Evolutionary conservation across 2,113 vertebrate species (phyloP), one percentile per base, ranked within the genome.

Genomic region (Bubo bubo): DNA sequence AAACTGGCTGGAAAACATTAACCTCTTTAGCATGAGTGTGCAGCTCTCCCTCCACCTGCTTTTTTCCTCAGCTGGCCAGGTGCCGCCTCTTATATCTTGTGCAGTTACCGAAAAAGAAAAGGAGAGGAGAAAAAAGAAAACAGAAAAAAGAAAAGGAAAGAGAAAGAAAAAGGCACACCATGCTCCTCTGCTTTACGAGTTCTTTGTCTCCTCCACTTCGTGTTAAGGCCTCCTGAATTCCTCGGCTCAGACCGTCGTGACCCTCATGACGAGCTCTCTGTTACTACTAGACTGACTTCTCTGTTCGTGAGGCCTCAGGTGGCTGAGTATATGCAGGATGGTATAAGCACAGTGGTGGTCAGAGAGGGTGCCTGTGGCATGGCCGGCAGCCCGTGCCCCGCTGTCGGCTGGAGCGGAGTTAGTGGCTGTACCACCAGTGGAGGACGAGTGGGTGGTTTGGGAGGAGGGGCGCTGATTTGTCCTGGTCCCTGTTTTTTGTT

Each of bases 181-280:
- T 94, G 92, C 97, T 94, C 95, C 95, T 96, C 97, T 94, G 85
- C 95, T 95, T 92, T 79, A 58, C 75, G 95, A 96, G 93, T 97
- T 96, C 95, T 95, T 97, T 91, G 92, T 94, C 94, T 97, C 90
- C 88, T 97, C 92, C 11, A 19, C 77, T 96, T 96, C 79, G 1
- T 67, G 87, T 96, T 98, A 98, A 98, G 97, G 98, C 98, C 98
- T 98, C 96, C 95, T 74, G 66, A 94, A 94, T 92, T 96, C 97
- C 95, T 91, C 34, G 35, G 47, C 72, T 99, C 99, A 99, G 97
- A 99, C 99, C 7, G 99, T 99, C 1, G 99, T 99, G 95, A 99
- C 99, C 97, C 99, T 99, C 99, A 99, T 99, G 97, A 99, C 99
- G 95, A 99, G 99, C 98, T 99, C 99, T 96, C 99, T 98, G 98